Conservation (phyloP, 2,113 vertebrate genomes). For the Cyphomyrus plagiostoma region DNA sequence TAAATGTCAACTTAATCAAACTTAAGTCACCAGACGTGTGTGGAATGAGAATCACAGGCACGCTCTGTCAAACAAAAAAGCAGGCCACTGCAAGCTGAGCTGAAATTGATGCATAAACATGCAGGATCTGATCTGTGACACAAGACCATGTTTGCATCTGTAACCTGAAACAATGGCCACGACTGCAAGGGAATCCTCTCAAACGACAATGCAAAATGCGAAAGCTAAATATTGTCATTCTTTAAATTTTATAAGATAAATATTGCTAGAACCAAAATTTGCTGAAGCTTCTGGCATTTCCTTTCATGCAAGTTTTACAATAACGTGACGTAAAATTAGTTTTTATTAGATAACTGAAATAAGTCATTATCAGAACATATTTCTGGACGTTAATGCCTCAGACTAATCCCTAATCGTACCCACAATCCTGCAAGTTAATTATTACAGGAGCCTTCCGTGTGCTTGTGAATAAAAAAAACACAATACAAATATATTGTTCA, state of each 20-base stretch:
- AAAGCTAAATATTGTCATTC: background rate
- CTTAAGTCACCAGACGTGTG: background rate
- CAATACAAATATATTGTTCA: background rate
- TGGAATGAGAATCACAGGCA: background rate
- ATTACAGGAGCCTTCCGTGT: background rate
- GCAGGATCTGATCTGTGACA: background rate
- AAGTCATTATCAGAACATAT: background rate
- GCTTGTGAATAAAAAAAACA: background rate
- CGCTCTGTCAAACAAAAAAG: background rate
- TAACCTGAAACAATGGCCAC: background rate
- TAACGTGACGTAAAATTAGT: background rate
- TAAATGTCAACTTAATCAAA: background rate
- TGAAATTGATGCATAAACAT: too few relatives aligned
- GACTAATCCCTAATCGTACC: background rate
- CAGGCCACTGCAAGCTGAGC: background rate
- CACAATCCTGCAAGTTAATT: background rate
- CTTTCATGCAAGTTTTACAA: background rate
- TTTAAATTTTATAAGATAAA: background rate
- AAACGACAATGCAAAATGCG: background rate
- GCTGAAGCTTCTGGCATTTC: background rate
- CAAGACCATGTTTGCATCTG: background rate
- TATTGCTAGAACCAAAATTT: background rate
- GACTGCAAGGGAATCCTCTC: background rate
- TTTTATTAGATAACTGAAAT: background rate
- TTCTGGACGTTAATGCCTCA: background rate